Conservation (phyloP, 35 echinoderm and acorn worm species). For the Amphiura filiformis region DNA sequence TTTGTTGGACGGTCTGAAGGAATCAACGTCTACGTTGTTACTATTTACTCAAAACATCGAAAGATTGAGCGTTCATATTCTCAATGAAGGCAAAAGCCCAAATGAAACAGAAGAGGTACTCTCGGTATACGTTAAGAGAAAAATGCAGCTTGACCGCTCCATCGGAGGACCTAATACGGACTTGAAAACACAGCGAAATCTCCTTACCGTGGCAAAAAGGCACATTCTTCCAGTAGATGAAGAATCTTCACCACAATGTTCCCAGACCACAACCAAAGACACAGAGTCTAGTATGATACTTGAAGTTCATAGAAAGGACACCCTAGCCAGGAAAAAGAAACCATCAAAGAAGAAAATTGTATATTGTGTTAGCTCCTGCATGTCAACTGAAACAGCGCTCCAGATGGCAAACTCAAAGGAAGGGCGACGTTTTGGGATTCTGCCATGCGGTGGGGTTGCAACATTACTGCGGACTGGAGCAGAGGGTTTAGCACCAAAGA, state of each 20-base stretch:
- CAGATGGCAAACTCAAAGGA: not conserved
- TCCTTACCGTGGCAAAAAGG: not conserved
- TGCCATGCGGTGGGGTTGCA: conserved; percentile 78
- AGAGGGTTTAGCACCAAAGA: not conserved
- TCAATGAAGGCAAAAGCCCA: not conserved
- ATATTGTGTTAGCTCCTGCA: conserved; percentile 17
- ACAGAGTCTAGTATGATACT: not conserved
- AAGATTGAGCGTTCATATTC: conserved; percentile 31
- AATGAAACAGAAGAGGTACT: not conserved
- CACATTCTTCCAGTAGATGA: not conserved
- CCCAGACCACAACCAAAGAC: not conserved
- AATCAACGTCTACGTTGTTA: conserved; percentile 41
- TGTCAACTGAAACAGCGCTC: conserved; percentile 5
- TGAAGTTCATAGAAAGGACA: not conserved
- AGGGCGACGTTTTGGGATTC: conserved; percentile 9
- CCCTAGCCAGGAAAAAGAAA: not conserved
- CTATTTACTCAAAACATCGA: conserved; percentile 73
- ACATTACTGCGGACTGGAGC: not conserved
- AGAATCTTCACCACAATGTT: not conserved
- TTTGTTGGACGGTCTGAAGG: conserved; percentile 27
- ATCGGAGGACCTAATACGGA: not conserved
- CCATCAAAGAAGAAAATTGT: conserved; percentile 7
- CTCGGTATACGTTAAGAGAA: not conserved
- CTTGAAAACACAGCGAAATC: not conserved
- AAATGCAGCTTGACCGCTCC: not conserved